Evolutionary conservation across 2,888 invertebrate species (phyloP).

Genomic region (Pegoplata infirma): DNA sequence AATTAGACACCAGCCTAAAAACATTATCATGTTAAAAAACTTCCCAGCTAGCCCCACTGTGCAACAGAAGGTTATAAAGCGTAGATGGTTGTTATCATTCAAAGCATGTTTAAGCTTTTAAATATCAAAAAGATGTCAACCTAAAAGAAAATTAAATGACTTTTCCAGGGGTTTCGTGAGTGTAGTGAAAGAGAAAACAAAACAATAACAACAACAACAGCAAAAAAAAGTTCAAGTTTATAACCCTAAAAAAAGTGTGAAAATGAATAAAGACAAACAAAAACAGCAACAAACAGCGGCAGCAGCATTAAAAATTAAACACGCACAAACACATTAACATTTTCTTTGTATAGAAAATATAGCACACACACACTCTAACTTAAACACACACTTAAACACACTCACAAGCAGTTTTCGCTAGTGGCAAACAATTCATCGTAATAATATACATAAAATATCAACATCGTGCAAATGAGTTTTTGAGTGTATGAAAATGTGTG

Average conservation of each 20-base stretch:
- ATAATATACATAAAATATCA: slow-evolving; percentile 4
- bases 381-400: too few relatives aligned
- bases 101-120: slow-evolving; percentile 8
- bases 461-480: slow-evolving; percentile 7
- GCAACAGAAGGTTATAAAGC: neutral
- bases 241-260: slow-evolving; percentile 4
- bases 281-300: neutral
- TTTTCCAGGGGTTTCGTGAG: neutral
- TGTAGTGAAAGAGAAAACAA: neutral
- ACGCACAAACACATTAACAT: neutral
- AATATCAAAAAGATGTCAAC: slow-evolving; percentile 13
- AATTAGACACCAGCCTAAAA: too few relatives aligned
- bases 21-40: too few relatives aligned
- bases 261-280: neutral
- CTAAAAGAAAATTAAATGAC: neutral
- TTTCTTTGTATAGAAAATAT: neutral
- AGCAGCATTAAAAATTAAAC: neutral
- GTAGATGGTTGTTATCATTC: neutral
- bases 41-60: too few relatives aligned
- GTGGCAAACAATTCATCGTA: neutral
- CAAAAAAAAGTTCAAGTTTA: slow-evolving; percentile 17
- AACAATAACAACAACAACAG: too few relatives aligned
- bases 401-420: neutral
- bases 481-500: neutral
- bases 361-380: neutral